Evolutionary conservation across 2,888 invertebrate species (phyloP), one percentile per base, ranked within the genome.

Genomic region (Nezara viridula): DNA sequence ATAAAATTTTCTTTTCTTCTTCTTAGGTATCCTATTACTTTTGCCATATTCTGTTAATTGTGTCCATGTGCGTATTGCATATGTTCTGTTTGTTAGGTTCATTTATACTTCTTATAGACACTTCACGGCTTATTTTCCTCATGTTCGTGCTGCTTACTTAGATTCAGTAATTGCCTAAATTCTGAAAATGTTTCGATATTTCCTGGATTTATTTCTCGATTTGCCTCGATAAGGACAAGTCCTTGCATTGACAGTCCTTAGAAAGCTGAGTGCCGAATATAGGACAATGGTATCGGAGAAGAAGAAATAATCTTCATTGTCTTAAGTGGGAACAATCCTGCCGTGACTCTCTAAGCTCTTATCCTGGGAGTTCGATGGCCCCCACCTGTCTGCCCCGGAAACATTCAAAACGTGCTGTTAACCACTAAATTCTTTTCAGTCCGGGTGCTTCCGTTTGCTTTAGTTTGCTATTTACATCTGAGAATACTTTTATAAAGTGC

Each of bases 251-350:
- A 86, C 85, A 66, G 50, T 27, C 3, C 73, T 32, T 47, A 47
- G 55, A 49, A 37, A 49, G 87, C 40, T 32, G 0, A 27, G 73
- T 60, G 66, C 44, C 24, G 81, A 10, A 88, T 66, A 44, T 47
- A 27, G 77, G n/a, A 37, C 66, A 66, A 73, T 60, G 47, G 88
- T 49, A 55, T 73, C 27, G 73, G 32, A 49, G 88, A 81, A 81
- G 24, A 81, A 81, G 81, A 81, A 81, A 81, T 81, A 81, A 81
- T 44, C 81, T 44, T 81, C 44, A 81, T 81, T 81, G 81, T 81
- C n/a, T 81, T n/a, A 81, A 81, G 81, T 81, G 44, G 44, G 44
- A 81, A 81, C 44, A 81, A 44, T 44, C n/a, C 81, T 81, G 44
- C n/a, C 81, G 81, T 81, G 81, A 81, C 81, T 44, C 81, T 44